Base-by-base conservation (phyloP, 2,888 invertebrate species). In the Celastrina argiolus region DNA sequence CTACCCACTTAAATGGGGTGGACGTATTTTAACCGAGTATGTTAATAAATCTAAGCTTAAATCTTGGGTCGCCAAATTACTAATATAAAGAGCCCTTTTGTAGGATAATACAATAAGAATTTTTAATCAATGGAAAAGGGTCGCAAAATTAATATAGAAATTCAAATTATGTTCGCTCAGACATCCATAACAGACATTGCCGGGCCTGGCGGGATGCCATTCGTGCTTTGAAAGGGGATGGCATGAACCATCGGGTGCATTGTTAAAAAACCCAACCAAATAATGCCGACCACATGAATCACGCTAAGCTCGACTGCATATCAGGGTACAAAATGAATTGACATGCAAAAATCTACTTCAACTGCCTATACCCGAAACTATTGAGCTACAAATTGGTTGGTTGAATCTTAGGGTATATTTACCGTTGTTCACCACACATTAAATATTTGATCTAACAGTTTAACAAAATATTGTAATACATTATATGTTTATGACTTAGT, bases 141-240 rank as follows among this genome's bases (percentile, higher is more conserved):
- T 58, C 65, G 58, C 58, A 41, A 28, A 58, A 31, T 41, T 58
- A 56, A 41, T 65, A 65, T 84, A 83, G 81, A 85, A 82, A 87
- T 85, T 82, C 77, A 81, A 85, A 86, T 83, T 83, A 81, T 79
- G 81, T 84, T 83, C 81, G 82, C 18, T 36, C 81, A 79, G 39
- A 81, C 75, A 67, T 71, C 69, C 67, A 67, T 68, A 69, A 63
- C 81, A 83, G 83, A 83, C 83, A 78, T 81, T 78, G 83, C 83
- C 78, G 70, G 75, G 71, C 73, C 79, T 81, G 81, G 80, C 83
- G 79, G 80, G 80, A 81, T 78, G 80, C 81, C 80, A 81, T 75
- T 78, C 79, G 71, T 71, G 73, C 74, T 74, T 75, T 78, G 71
- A 72, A 76, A 76, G 74, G 78, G 79, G 75, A 74, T 73, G 61